These are phyloP conservation scores for Bhutanitis thaidina DNA, from an alignment of 2,888 invertebrate genomes.

Conservation along the genomic window DNA sequence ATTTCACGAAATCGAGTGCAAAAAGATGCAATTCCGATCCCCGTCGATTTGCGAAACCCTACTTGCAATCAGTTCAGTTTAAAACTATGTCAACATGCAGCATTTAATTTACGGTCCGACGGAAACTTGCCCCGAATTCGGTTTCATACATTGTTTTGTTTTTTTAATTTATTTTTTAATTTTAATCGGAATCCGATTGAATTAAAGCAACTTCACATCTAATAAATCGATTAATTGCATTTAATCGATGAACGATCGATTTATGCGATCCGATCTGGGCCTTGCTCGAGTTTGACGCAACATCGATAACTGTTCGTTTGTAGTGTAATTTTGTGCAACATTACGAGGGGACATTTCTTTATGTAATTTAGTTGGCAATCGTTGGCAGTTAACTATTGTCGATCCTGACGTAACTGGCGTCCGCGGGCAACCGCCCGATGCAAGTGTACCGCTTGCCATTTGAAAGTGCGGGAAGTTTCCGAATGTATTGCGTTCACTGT, in stretches of 20 bases:
- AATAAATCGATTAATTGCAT: not conserved
- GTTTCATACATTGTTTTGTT: not conserved
- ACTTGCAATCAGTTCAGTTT: slow-evolving; percentile 9
- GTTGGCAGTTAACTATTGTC: slow-evolving; percentile 33
- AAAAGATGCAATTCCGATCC: slow-evolving; percentile 19
- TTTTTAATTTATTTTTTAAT: slow-evolving; percentile 2
- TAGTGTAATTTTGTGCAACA: slow-evolving; percentile 42
- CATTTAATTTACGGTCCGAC: slow-evolving; percentile 18
- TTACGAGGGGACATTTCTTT: slow-evolving; percentile 34
- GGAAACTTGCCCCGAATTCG: slow-evolving; percentile 5
- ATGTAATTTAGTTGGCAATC: slow-evolving; percentile 44
- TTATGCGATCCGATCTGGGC: not conserved
- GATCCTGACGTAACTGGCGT: slow-evolving; percentile 35
- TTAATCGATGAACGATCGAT: no score
- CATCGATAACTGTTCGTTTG: slow-evolving; percentile 34
- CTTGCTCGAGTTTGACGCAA: slow-evolving; percentile 10
- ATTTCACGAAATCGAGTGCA: slow-evolving; percentile 12
- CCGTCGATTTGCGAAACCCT: slow-evolving; percentile 13
- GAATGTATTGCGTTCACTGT: slow-evolving; percentile 12
- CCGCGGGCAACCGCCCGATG: not conserved
- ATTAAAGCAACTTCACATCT: not conserved
- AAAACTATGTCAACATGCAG: slow-evolving; percentile 17
- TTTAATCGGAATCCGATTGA: not conserved
- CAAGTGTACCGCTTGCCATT: slow-evolving; percentile 1
- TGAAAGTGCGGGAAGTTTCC: slow-evolving; percentile 15